Base-by-base conservation (phyloP, 2,888 invertebrate species). In the Epinotia demarniana region DNA sequence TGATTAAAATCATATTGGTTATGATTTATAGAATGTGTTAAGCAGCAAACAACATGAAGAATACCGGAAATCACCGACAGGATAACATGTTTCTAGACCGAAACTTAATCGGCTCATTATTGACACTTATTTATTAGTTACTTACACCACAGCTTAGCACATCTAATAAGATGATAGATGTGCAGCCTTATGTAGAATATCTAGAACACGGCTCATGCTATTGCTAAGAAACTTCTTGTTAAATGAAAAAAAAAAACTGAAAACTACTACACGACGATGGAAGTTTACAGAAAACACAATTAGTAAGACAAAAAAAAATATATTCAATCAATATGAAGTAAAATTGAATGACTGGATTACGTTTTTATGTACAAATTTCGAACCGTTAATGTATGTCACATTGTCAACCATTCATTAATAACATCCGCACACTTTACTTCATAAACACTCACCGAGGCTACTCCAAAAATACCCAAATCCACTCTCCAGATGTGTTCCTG, bases 401-500 rank as follows among this genome's bases (percentile, higher is more conserved):
- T 77, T 76, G 67, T 60, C 69, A 75, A 73, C 80, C 79, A 78
- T 83, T 86, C 84, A 83, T 63, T 46, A 57, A 85, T 85, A 84
- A 86, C 88, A 87, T 88, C 86, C 88, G 86, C 83, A 85, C 86
- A 87, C 84, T 86, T 85, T 81, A 86, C 86, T 85, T 84, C 83
- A 85, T 86, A 87, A 87, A 87, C 86, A 86, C 83, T 66, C 64
- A 57, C 85, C 82, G 83, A 82, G 71, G 63, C 81, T 79, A 77
- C 75, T 85, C 91, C 86, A 82, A 87, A 93, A 89, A 92, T 93
- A 92, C 83, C 83, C 79, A 79, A 81, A 85, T 84, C 83, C 83
- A 83, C 81, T 83, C 83, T 77, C 90, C 93, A 93, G 92, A 93
- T 94, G 93, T 88, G 86, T 86, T 87, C 90, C 87, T 89, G 85